Base-by-base conservation (phyloP, 1,140 invertebrate species). In the Drosophila cardini region DNA sequence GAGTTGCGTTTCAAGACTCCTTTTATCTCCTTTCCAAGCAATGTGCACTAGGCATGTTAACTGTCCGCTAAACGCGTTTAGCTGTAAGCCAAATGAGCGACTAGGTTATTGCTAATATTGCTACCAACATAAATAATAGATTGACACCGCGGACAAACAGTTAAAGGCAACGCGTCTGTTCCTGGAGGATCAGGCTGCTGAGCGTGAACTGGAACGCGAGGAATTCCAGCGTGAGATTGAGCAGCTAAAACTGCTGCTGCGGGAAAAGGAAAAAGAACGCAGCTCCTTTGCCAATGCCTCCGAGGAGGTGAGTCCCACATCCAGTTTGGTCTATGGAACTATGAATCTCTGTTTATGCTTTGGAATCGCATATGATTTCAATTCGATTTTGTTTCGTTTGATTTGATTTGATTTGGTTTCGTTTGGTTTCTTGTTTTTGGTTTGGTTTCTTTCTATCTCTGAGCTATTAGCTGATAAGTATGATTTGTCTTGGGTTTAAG, bases 131-230 rank as follows among this genome's bases (percentile, higher is more conserved):
- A 52, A 78, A 40, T n/a, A 68, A 52, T 84, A 97, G 96, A 94
- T 97, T 80, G 95, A 96, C 72, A 95, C 95, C 42, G 96, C 96
- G 26, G 96, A 97, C 92, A 96, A 96, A 67, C 95, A 96, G 92
- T 93, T 96, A 42, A 94, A 94, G 77, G 94, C 94, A 11, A 96
- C 95, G 1, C 93, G 95, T 1, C 94, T 94, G 87, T 97, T 97
- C 92, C 93, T 97, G 64, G 96, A 97, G 80, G 96, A 97, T 84
- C 96, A 97, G 92, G 95, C 96, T 18, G 92, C 91, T 36, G 96
- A 97, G 90, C 93, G 96, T 32, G 96, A 97, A 92, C 93, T 93
- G 57, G 96, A 97, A 92, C 93, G 96, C 18, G 96, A 97, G 91
- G 96, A 97, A 76, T 95, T 95, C 69, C 93, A 94, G 52, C 94